phyloP scores from a whole-genome alignment of 2,888 invertebrate species.

The Epirrhoe alternata region DNA sequence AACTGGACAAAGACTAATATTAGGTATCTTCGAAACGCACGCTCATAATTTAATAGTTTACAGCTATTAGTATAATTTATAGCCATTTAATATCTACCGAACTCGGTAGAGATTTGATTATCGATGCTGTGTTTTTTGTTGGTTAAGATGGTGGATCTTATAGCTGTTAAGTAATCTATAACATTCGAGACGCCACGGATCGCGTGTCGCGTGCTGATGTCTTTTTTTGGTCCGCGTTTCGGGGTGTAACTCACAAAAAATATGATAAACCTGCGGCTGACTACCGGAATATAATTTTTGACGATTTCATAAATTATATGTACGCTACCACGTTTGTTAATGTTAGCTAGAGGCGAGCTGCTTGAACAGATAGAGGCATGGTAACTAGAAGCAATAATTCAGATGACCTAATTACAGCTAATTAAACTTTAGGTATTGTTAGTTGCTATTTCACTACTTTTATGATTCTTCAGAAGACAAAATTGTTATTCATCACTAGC shows the following conservation, averaged over 20 bases:
- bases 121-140: constrained; percentile 61
- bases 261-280: constrained; percentile 75
- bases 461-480: too few species aligned
- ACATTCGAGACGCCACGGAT: constrained; percentile 61
- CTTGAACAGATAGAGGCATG: constrained; percentile 35
- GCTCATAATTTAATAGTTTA: constrained; percentile 69
- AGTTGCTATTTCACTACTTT: too few species aligned
- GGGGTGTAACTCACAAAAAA: constrained; percentile 77
- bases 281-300: constrained; percentile 84
- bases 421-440: background rate
- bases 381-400: constrained; percentile 13
- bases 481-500: too few species aligned
- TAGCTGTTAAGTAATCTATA: constrained; percentile 25
- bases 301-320: constrained; percentile 81
- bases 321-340: constrained; percentile 72
- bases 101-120: constrained; percentile 77
- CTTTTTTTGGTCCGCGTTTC: constrained; percentile 70
- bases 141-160: constrained; percentile 11
- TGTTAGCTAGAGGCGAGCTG: constrained; percentile 66
- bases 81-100: constrained; percentile 79
- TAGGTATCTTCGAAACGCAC: constrained; percentile 48
- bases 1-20: constrained; percentile 45
- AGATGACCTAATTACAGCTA: background rate
- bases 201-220: constrained; percentile 83
- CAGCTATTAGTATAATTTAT: constrained; percentile 83